A percentile compares a stretch with the other conserved stretches of the same genome.
Evolutionary conservation across 2,113 vertebrate species (phyloP).

Genomic region (Ochotona princeps): DNA sequence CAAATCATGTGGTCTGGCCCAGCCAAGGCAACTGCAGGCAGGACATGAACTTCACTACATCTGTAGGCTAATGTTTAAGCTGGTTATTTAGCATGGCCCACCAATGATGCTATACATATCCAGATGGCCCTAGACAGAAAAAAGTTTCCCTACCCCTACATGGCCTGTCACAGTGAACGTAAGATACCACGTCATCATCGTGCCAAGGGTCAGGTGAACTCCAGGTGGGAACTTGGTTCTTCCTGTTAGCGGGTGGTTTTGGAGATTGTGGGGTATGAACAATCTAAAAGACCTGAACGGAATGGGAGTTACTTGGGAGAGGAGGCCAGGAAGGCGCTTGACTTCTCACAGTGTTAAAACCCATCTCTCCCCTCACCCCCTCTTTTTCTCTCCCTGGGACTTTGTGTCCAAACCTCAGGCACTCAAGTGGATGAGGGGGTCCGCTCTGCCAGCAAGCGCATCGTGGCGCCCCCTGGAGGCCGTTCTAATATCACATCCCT

Average conservation of each 20-base stretch:
- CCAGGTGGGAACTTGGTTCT: not conserved
- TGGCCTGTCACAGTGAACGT: not conserved
- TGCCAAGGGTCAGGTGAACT: not conserved
- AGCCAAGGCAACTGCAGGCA: too few species aligned
- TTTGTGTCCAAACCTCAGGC: conserved; percentile 75
- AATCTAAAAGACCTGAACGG: not conserved
- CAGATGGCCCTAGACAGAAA: too few species aligned
- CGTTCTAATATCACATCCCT: conserved; percentile 99
- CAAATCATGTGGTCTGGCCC: too few species aligned
- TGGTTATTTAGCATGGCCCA: too few species aligned
- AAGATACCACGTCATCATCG: not conserved
- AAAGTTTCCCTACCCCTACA: too few species aligned
- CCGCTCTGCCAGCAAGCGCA: conserved; percentile 95
- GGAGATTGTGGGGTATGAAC: not conserved
- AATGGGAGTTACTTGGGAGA: not conserved
- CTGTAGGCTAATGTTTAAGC: too few species aligned
- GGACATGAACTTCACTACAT: too few species aligned
- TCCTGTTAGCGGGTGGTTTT: not conserved
- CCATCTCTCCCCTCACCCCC: not conserved
- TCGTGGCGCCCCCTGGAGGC: conserved; percentile 96
- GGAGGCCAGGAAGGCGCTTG: not conserved
- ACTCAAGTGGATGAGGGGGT: conserved; percentile 88
- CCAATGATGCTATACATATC: too few species aligned
- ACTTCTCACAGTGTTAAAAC: not conserved
- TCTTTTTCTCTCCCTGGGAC: not conserved